Conservation (phyloP, 1,140 invertebrate species). For the Drosophila mojavensis region DNA sequence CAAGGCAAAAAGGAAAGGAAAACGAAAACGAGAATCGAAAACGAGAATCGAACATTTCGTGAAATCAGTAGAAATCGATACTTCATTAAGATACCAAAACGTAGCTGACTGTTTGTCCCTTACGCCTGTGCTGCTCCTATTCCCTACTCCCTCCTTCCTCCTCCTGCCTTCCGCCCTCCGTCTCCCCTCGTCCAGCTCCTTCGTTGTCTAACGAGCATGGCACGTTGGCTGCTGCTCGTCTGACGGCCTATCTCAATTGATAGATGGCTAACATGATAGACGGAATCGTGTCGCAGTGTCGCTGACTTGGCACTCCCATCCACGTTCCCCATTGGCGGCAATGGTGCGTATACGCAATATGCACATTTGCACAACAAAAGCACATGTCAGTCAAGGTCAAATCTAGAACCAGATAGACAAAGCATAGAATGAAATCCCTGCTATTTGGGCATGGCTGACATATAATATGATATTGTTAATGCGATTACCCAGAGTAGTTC, state of each 20-base stretch:
- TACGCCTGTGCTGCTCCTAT: not conserved
- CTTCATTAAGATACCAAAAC: conserved; percentile 77
- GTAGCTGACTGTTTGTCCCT: conserved; percentile 19
- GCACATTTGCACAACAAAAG: conserved; percentile 29
- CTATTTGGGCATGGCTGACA: not conserved
- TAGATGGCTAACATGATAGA: conserved; percentile 71
- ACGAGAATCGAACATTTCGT: conserved; percentile 54
- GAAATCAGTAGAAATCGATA: conserved; percentile 75
- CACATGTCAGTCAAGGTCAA: conserved; percentile 37
- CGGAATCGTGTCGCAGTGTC: conserved; percentile 46
- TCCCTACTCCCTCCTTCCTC: not conserved
- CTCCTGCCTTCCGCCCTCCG: not conserved
- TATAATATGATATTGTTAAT: not conserved
- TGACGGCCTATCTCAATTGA: conserved; percentile 68
- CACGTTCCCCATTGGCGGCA: not conserved
- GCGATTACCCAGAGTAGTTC: too few relatives aligned
- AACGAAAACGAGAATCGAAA: conserved; percentile 12
- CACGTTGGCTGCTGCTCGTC: conserved; percentile 41
- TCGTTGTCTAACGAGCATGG: conserved; percentile 57
- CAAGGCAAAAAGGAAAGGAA: conserved; percentile 10
- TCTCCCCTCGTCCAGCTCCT: not conserved
- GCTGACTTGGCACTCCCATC: conserved; percentile 41
- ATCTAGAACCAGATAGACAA: not conserved
- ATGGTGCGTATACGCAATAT: conserved; percentile 41
- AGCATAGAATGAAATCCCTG: not conserved